Evolutionary conservation across 2,888 invertebrate species (phyloP).

Genomic region (Andricus curvator): DNA sequence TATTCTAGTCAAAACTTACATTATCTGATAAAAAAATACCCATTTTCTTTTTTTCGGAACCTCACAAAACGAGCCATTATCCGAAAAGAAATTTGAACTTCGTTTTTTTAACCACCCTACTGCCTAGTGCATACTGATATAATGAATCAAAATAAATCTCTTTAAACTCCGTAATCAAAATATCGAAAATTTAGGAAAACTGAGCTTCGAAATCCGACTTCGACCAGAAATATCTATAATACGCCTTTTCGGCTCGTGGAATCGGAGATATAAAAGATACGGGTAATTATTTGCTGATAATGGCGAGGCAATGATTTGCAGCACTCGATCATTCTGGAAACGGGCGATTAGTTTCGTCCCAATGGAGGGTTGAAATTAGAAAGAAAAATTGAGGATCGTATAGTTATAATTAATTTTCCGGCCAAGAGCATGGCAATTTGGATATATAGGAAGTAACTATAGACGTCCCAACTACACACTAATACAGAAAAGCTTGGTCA

Average conservation of each 20-base stretch:
- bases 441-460: conserved; percentile 19
- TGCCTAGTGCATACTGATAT: background rate
- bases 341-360: conserved; percentile 7
- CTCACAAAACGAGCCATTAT: no score
- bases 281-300: conserved; percentile 19
- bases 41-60: no score
- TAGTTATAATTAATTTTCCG: conserved; percentile 55
- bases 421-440: conserved; percentile 43
- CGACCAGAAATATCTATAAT: background rate
- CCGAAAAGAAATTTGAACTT: no score
- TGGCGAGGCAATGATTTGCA: conserved; percentile 1
- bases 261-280: background rate
- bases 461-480: conserved; percentile 42
- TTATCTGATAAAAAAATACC: no score
- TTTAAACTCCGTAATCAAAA: background rate
- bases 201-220: background rate
- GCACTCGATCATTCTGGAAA: conserved; percentile 11
- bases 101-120: no score
- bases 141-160: background rate
- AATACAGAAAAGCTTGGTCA: conserved; percentile 31
- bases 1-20: no score
- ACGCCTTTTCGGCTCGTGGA: background rate
- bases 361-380: background rate
- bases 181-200: background rate
- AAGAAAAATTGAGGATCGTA: conserved; percentile 42